These are phyloP conservation scores for Agrypnia vestita DNA, from an alignment of 1,140 invertebrate species.

Conservation along the genomic window DNA sequence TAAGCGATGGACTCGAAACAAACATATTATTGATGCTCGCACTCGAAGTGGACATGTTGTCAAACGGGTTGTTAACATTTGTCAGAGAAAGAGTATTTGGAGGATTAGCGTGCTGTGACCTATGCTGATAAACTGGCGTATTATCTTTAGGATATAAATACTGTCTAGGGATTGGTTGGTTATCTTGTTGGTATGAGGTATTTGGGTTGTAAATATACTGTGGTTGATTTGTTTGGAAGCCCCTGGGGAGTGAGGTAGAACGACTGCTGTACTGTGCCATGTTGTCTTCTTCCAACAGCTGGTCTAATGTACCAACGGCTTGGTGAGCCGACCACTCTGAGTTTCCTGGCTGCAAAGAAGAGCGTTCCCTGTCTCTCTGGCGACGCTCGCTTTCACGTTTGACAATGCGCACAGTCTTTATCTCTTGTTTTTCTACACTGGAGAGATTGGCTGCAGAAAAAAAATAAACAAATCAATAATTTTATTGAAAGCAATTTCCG, in stretches of 20 bases:
- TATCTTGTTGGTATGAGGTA: constrained; percentile 62
- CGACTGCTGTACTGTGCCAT: constrained; percentile 66
- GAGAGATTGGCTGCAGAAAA: constrained; percentile 79
- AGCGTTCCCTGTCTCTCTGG: constrained; percentile 81
- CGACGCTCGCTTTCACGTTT: constrained; percentile 91
- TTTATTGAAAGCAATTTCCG: too few species aligned
- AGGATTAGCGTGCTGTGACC: constrained; percentile 51
- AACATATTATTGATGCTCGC: constrained; percentile 53
- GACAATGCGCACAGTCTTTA: constrained; percentile 94
- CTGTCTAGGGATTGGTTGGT: constrained; percentile 37
- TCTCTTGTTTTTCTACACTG: constrained; percentile 88
- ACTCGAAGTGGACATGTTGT: constrained; percentile 54
- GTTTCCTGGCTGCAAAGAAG: constrained; percentile 68
- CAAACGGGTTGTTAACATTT: constrained; percentile 59
- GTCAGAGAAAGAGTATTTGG: constrained; percentile 58
- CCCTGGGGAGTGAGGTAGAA: constrained; percentile 66
- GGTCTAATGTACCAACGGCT: constrained; percentile 69
- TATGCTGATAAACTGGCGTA: constrained; percentile 9
- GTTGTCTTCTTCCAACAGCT: constrained; percentile 74
- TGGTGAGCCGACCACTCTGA: constrained; percentile 65
- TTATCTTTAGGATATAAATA: constrained; percentile 49
- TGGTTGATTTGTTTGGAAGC: constrained; percentile 62
- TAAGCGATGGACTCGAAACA: constrained; percentile 54
- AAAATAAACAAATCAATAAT: background rate
- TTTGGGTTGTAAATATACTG: constrained; percentile 61